These are phyloP conservation scores for Acanthosepion esculentum DNA, from an alignment of 2,888 invertebrate genomes.

Conservation along the genomic window DNA sequence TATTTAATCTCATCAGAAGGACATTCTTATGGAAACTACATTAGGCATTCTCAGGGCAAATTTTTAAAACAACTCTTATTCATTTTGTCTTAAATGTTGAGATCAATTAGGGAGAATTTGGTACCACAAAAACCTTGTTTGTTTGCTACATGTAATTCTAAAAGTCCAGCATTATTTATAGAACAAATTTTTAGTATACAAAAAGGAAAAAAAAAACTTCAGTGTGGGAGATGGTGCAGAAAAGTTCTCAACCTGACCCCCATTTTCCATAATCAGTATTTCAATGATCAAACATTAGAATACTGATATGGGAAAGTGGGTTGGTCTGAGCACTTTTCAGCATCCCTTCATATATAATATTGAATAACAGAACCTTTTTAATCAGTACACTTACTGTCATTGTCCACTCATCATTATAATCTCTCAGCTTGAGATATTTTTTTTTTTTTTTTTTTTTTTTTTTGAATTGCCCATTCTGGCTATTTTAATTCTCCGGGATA, in stretches of 20 bases:
- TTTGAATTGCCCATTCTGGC: no score
- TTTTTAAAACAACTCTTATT: neutral
- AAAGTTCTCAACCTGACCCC: no score
- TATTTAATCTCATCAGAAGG: neutral
- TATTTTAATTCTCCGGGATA: neutral
- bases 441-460: neutral
- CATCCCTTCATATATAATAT: neutral
- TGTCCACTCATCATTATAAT: neutral
- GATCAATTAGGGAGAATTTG: neutral
- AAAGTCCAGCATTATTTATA: neutral
- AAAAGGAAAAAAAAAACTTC: neutral
- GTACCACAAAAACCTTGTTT: neutral
- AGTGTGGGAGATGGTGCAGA: neutral
- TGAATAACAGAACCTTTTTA: neutral
- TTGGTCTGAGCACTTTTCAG: no score
- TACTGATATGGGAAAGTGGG: no score
- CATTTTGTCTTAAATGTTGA: neutral
- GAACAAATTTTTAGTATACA: neutral
- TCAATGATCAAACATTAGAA: no score
- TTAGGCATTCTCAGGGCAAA: conserved; percentile 6
- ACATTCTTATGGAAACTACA: neutral
- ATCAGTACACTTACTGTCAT: neutral
- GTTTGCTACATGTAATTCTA: neutral
- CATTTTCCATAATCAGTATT: no score
- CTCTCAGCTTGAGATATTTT: neutral